Percentiles rank a stretch among this genome's conserved stretches.
phyloP scores from a whole-genome alignment of 2,113 vertebrate species.

The Oncorhynchus mykiss region DNA sequence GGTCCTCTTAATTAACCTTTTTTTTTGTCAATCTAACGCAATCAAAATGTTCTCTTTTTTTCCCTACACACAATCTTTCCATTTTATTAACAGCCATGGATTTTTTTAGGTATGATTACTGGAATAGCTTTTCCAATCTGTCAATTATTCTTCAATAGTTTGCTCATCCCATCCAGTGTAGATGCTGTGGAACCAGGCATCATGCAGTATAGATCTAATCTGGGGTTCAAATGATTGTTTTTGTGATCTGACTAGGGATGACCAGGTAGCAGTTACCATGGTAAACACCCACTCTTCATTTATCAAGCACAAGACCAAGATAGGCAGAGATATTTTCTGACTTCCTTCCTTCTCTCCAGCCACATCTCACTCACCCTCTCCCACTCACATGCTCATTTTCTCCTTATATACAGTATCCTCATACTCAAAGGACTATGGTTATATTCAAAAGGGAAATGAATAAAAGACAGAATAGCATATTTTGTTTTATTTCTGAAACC shows the following conservation, averaged over 20 bases:
- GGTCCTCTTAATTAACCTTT: too few relatives aligned
- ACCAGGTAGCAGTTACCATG: slow-evolving; percentile 55
- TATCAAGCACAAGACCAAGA: slow-evolving; percentile 33
- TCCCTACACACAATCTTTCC: neutral
- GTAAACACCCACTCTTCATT: slow-evolving; percentile 38
- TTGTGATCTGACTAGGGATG: slow-evolving; percentile 16
- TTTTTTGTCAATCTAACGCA: too few relatives aligned
- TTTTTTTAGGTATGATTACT: neutral
- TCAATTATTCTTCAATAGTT: neutral
- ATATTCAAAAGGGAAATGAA: too few relatives aligned
- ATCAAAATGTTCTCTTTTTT: too few relatives aligned
- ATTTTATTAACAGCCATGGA: neutral
- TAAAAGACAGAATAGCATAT: too few relatives aligned
- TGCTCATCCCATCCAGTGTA: neutral
- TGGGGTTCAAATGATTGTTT: neutral
- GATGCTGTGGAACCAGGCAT: neutral
- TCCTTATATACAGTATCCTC: neutral
- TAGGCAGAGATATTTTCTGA: slow-evolving; percentile 14
- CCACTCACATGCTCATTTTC: slow-evolving; percentile 1
- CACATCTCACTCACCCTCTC: neutral
- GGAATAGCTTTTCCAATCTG: neutral
- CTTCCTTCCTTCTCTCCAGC: slow-evolving; percentile 5
- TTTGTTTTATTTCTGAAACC: too few relatives aligned
- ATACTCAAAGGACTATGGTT: too few relatives aligned
- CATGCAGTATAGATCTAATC: neutral